phyloP scores from a whole-genome alignment of 2,797 vertebrate species.

The Poecilia gillii region DNA sequence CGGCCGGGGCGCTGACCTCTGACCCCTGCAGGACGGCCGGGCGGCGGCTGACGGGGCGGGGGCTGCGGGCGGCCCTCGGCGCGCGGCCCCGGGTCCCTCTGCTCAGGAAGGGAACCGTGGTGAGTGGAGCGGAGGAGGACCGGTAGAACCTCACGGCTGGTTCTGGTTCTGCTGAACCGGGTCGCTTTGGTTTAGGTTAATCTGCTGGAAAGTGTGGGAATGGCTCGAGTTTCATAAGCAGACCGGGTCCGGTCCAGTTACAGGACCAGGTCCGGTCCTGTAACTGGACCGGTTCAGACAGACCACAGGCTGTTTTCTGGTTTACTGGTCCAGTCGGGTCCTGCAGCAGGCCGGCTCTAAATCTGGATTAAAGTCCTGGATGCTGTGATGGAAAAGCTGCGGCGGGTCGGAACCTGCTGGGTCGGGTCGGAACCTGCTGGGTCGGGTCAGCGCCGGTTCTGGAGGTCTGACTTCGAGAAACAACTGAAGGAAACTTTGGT shows the following conservation, averaged over 20 bases:
- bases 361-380: slow-evolving; percentile 56
- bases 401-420: background rate
- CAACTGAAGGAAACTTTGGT: too few species aligned
- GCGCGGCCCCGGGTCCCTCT: slow-evolving; percentile 67
- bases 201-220: slow-evolving; percentile 37
- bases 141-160: too few species aligned
- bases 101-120: slow-evolving; percentile 49
- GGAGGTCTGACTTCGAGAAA: background rate
- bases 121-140: slow-evolving; percentile 40
- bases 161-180: background rate
- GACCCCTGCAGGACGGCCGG: slow-evolving; percentile 51
- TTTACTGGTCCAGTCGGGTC: slow-evolving; percentile 4
- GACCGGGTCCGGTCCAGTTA: too few species aligned
- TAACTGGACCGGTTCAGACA: too few species aligned
- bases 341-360: slow-evolving; percentile 40
- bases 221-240: too few species aligned
- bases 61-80: slow-evolving; percentile 64
- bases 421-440: background rate
- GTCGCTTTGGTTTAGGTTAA: slow-evolving; percentile 12
- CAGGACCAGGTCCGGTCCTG: too few species aligned
- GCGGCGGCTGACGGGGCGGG: slow-evolving; percentile 62
- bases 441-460: background rate
- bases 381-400: slow-evolving; percentile 16
- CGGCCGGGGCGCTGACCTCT: slow-evolving; percentile 1
- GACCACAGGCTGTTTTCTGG: too few species aligned